Evolutionary conservation across 2,888 invertebrate species (phyloP).

Genomic region (Scaptomyza parva): DNA sequence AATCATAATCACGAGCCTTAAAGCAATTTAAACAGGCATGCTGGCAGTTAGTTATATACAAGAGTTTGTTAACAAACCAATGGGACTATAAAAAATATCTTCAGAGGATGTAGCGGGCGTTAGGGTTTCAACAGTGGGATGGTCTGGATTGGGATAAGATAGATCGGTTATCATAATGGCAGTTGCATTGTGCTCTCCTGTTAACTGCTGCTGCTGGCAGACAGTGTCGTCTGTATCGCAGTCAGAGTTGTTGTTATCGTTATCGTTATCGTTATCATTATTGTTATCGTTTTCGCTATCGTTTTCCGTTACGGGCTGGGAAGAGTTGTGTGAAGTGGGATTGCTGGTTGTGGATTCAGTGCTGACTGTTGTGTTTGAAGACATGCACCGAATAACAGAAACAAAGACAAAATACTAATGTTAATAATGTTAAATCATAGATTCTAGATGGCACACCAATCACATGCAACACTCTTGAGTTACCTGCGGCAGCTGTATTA

Average conservation of each 20-base stretch:
- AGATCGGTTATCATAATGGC: background rate
- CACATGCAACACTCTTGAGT: conserved; percentile 19
- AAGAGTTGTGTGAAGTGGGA: conserved; percentile 17
- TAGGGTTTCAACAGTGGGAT: conserved; percentile 58
- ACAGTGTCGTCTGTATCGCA: conserved; percentile 48
- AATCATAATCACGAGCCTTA: too few species aligned
- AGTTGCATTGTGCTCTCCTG: conserved; percentile 17
- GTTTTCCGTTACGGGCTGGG: conserved; percentile 18
- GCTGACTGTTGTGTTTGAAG: conserved; percentile 70
- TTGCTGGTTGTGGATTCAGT: conserved; percentile 29
- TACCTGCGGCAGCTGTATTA: conserved; percentile 72
- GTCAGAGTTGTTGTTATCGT: conserved; percentile 18
- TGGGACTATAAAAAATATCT: conserved; percentile 83
- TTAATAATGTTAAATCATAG: conserved; percentile 65
- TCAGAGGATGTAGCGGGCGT: conserved; percentile 82
- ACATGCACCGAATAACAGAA: conserved; percentile 81
- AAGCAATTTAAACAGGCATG: background rate
- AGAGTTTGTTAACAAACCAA: conserved; percentile 79
- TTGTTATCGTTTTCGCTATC: conserved; percentile 4
- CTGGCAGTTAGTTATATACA: background rate
- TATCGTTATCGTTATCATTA: conserved; percentile 10
- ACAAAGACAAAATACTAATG: conserved; percentile 79
- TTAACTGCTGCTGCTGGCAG: conserved; percentile 36
- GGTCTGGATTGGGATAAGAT: conserved; percentile 12
- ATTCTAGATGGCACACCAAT: conserved; percentile 13